A percentile compares a stretch with the other conserved stretches of the same genome.
Evolutionary conservation across 2,113 vertebrate genomes (phyloP).

Genomic region (Micromys minutus): DNA sequence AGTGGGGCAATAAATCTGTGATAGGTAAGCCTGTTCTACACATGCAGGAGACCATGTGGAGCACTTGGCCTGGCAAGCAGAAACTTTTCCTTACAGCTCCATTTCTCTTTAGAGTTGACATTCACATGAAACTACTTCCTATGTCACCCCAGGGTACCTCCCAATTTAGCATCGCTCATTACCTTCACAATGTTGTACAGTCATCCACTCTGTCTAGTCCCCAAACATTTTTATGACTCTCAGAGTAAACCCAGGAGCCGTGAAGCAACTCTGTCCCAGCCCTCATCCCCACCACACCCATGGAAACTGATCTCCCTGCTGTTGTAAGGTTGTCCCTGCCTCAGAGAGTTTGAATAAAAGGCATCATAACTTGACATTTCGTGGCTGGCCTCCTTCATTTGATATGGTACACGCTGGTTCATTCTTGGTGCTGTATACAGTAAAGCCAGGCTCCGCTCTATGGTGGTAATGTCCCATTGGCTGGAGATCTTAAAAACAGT

Average conservation of each 20-base stretch:
- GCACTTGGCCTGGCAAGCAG: not conserved
- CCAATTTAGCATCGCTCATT: not conserved
- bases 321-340: fast-evolving
- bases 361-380: not conserved
- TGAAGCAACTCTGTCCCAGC: not conserved
- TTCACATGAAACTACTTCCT: not conserved
- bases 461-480: too few species aligned
- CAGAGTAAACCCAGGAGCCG: not conserved
- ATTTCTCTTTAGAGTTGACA: not conserved
- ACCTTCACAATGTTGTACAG: fast-evolving
- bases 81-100: not conserved
- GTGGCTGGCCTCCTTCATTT: not conserved
- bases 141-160: not conserved
- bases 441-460: not conserved
- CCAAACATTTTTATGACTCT: not conserved
- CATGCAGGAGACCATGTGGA: not conserved
- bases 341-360: not conserved
- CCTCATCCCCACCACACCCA: too few species aligned
- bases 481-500: not conserved
- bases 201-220: not conserved
- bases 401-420: not conserved
- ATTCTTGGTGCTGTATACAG: too few species aligned
- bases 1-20: not conserved
- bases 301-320: not conserved
- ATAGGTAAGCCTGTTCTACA: not conserved